Evolutionary conservation across 2,797 vertebrate species (phyloP), one percentile per base, ranked within the genome.

Genomic region (Linurgus olivaceus): DNA sequence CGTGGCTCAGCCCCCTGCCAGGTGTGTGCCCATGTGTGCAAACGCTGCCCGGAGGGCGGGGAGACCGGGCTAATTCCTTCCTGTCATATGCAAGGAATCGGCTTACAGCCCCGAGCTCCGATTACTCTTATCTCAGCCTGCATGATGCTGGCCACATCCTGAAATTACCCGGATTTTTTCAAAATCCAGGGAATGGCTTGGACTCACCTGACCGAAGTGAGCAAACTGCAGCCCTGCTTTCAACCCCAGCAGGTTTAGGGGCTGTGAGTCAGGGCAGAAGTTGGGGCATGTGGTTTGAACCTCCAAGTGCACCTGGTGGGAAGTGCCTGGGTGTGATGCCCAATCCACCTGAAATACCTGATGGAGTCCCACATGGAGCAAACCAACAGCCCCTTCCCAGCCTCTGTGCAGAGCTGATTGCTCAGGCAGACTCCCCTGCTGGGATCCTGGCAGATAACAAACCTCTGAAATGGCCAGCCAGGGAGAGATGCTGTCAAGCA

Each of bases 51-150:
- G 35, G 61, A 10, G 61, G 44, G 18, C 0, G 10, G 72, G 40
- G 82, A 84, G 65, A 77, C 0, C 1, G 68, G 72, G 90, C 88
- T 94, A 97, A 96, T 95, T 96, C 96, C 91, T 90, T 95, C 93
- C 51, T 91, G 89, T 90, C 93, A 52, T 58, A 86, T 10, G 2
- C 79, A 37, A 88, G 85, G 96, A 94, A 96, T 96, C 94, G 10
- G 95, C 94, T 97, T 97, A 94, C 0, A 10, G 85, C 71, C 79
- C 1, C 3, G 82, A 96, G 95, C 96, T 86, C 82, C 0, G 93
- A 96, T 96, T 96, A 94, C 82, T 92, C 77, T 94, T 86, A 90
- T 94, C 94, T 75, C 63, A 94, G 87, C 44, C 71, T 57, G 40
- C 40, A 12, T 26, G 66, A 26, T 68, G 70, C 73, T 35, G 35